Percentiles rank a stretch among this genome's conserved stretches.
These are phyloP conservation scores for Eptatretus atami DNA, from an alignment of 2,797 vertebrate genomes.

Conservation along the genomic window DNA sequence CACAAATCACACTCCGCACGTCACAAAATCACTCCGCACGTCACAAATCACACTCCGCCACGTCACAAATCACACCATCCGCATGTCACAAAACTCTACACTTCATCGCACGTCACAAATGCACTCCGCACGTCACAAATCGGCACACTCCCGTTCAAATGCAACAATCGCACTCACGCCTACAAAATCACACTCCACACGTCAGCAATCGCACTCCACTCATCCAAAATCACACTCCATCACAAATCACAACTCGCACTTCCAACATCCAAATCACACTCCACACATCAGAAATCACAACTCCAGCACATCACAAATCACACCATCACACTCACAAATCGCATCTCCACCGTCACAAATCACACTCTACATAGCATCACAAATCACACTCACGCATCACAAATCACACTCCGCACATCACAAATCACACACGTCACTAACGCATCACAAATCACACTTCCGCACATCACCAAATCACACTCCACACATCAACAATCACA, in stretches of 20 bases:
- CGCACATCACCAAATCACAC: not conserved
- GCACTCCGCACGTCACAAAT: not conserved
- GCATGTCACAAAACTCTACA: not conserved
- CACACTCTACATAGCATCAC: not conserved
- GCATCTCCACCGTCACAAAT: not conserved
- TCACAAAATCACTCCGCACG: not conserved
- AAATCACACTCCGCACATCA: not conserved
- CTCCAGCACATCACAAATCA: not conserved
- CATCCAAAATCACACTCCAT: not conserved
- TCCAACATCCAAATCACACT: not conserved
- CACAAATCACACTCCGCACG: too few relatives aligned
- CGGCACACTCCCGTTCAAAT: too few relatives aligned
- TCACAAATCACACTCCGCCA: not conserved
- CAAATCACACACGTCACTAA: not conserved
- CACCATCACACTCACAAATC: slow-evolving; percentile 6
- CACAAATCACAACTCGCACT: not conserved
- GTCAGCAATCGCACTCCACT: too few relatives aligned
- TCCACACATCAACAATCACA: not conserved
- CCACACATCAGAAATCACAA: too few relatives aligned
- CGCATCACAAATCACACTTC: not conserved
- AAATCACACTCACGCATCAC: not conserved
- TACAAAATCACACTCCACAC: not conserved
- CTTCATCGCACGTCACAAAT: not conserved
- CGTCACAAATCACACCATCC: not conserved
- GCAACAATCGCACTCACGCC: not conserved